phyloP scores from a whole-genome alignment of 1,140 invertebrate species.

The Drosophila sproati region DNA sequence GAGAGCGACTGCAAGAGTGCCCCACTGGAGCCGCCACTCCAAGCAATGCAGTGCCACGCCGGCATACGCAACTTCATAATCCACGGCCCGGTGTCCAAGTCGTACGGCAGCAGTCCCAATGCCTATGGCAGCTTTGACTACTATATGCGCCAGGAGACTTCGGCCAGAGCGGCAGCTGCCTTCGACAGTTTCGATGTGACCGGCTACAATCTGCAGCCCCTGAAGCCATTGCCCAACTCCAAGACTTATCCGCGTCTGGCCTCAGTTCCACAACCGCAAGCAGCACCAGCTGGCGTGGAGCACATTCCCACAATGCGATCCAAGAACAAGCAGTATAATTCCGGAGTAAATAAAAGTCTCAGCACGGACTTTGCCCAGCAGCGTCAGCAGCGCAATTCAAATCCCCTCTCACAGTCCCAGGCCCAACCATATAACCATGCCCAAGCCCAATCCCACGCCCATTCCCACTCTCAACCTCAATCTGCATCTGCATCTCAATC shows the following conservation, averaged over 20 bases:
- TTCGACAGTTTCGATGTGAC: conserved; percentile 80
- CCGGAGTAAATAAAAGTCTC: conserved; percentile 78
- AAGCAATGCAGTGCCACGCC: conserved; percentile 67
- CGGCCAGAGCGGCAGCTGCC: conserved; percentile 24
- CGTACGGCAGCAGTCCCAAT: conserved; percentile 87
- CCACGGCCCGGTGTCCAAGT: conserved; percentile 85
- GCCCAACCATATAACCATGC: not conserved
- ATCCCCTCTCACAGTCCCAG: conserved; percentile 62
- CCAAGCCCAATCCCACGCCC: not conserved
- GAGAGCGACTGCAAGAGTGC: conserved; percentile 92
- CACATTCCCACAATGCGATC: conserved; percentile 77
- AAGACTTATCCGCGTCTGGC: conserved; percentile 77
- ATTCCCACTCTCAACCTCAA: not conserved
- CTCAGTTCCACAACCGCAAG: conserved; percentile 7
- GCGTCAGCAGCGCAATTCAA: conserved; percentile 72
- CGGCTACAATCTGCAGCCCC: conserved; percentile 72
- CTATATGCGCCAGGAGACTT: conserved; percentile 74
- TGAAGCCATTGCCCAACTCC: conserved; percentile 70
- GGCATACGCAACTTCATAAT: conserved; percentile 80
- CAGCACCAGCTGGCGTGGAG: conserved; percentile 33
- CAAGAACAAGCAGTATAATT: conserved; percentile 82
- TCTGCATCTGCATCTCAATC: not conserved
- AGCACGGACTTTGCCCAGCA: conserved; percentile 83
- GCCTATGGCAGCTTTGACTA: conserved; percentile 83
- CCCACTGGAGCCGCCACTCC: conserved; percentile 87